Conservation (phyloP, 2,888 invertebrate genomes). For the Pheosia gnoma region DNA sequence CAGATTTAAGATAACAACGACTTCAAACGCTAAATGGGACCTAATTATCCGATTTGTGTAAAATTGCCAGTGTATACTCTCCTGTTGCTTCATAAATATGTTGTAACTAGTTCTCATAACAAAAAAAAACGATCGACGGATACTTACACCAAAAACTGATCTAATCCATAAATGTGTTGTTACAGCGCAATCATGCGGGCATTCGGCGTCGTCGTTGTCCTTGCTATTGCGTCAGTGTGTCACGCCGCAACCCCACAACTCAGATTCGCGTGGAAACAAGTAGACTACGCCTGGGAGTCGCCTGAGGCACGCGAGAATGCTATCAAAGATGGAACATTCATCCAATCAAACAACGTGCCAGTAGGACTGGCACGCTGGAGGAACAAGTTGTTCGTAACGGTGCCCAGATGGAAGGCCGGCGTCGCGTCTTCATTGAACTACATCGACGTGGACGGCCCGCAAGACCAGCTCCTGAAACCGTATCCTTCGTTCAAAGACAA, state of each 20-base stretch:
- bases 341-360: conserved; percentile 87
- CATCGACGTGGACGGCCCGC: conserved; percentile 84
- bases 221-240: conserved; percentile 58
- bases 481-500: conserved; percentile 93
- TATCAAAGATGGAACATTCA: conserved; percentile 84
- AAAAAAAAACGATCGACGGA: background rate
- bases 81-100: too few relatives aligned
- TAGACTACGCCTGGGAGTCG: conserved; percentile 87
- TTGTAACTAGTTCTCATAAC: background rate
- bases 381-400: conserved; percentile 88
- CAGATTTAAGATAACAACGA: too few relatives aligned
- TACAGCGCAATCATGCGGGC: conserved; percentile 60
- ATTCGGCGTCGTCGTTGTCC: conserved; percentile 52
- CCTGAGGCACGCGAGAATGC: conserved; percentile 84
- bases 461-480: conserved; percentile 89
- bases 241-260: conserved; percentile 82
- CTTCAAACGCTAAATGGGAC: too few relatives aligned
- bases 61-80: too few relatives aligned
- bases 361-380: conserved; percentile 89
- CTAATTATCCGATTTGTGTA: too few relatives aligned
- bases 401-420: conserved; percentile 88
- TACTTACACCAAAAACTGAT: background rate
- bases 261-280: conserved; percentile 88
- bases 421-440: conserved; percentile 89
- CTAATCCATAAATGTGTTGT: conserved; percentile 8